Evolutionary conservation across 2,888 invertebrate genomes (phyloP), one percentile per base, ranked within the genome.

Genomic region (Ecdyonurus torrentis): DNA sequence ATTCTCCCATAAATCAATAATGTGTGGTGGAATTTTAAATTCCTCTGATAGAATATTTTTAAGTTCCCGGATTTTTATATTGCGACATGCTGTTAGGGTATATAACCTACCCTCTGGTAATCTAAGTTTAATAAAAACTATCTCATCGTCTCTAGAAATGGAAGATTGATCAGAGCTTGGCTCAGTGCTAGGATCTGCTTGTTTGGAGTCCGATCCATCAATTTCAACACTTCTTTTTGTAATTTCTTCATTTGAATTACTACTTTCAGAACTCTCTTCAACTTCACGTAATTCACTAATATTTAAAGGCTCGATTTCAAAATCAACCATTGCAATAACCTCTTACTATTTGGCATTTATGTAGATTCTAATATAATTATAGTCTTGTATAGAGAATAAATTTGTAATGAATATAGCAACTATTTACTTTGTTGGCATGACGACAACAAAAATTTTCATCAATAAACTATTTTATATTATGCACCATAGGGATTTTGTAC

Each of bases 1-100:
- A 68, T 64, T 74, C 67, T 65, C 73, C 69, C 65, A 69, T 22
- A 66, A 61, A 63, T 61, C 65, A 18, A 68, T 59, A 53, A 63
- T 63, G 25, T 61, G 62, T 23, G 65, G 59, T 23, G 66, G 67
- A n/a, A 67, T 61, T 55, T 67, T 64, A 15, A 70, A 64, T 52
- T 68, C 60, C 25, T 63, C 60, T 2, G 69, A 65, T 24, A 70
- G 60, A 23, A 69, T 65, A 18, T 64, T 62, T 65, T 67, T 67
- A 18, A 71, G 65, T 22, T 68, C 64, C 23, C 65, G 64, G 1
- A 70, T 64, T 7, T 66, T 67, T 2, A 67, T 67, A 18, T 22
- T 55, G 3, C 15, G 55, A 22, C n/a, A 20, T 7, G 55, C n/a
- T 7, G 55, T 59, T n/a, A 55, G 55, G 15, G 55, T 55, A n/a